Base-by-base conservation (phyloP, 1,140 invertebrate genomes). In the Atopsyche davidsoni region DNA sequence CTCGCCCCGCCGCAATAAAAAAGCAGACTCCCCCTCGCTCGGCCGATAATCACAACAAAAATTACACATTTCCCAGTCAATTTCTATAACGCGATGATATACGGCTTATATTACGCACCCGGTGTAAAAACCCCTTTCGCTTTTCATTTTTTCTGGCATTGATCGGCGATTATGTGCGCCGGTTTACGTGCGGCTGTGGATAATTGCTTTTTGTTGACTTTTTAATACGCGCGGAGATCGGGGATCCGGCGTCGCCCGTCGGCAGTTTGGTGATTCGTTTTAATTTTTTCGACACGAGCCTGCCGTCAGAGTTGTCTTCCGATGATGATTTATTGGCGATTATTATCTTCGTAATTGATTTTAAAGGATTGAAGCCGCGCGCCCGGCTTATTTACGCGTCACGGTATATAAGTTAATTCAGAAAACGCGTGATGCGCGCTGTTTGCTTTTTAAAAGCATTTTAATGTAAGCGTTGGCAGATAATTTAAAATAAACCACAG, bases 41-140 rank as follows among this genome's bases (percentile, higher is more conserved):
- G 34, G 40, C 54, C 54, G 54, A 55, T 56, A 56, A 56, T 56
- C 54, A 56, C 46, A 56, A 55, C 53, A 55, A 38, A 55, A 55
- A 56, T 56, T 56, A 46, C 45, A 56, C 31, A 48, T 52, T 56
- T 56, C 49, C 45, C 46, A 25, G 36, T 48, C 36, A 40, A 56
- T 56, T 51, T 53, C 45, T 43, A 48, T 42, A 46, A 44, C 25
- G 45, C 50, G 48, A 53, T 57, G 55, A 57, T 57, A 57, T 53
- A 57, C 48, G 51, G 31, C 46, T 45, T 49, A 45, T 32, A 45
- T 53, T 53, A 53, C 46, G 10, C 43, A 53, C 49, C 55, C 55
- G 39, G 31, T 46, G 38, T 43, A 25, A 17, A 10, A 28, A 55
- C 46, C 46, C 46, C 22, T 47, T 53, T 40, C 36, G 22, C 32